These are phyloP conservation scores for Hirudinaria manillensis DNA, from an alignment of 2,888 invertebrate species.

Conservation along the genomic window DNA sequence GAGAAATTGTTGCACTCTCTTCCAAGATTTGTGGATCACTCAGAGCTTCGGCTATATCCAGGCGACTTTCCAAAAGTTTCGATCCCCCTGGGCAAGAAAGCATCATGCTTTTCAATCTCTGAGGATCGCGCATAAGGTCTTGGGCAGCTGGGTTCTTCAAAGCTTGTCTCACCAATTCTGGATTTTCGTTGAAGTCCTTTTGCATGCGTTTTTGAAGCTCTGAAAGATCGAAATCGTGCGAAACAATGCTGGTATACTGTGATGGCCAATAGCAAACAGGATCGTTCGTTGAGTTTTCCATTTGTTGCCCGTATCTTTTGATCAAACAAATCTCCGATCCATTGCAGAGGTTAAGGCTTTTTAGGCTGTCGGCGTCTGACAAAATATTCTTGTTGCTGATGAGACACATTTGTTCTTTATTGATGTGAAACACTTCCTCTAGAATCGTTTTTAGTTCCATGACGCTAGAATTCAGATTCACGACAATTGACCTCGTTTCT, in stretches of 20 bases:
- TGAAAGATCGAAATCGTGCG: background rate
- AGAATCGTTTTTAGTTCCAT: too few relatives aligned
- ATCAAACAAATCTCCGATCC: too few relatives aligned
- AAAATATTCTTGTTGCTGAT: too few relatives aligned
- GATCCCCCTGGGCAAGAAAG: background rate
- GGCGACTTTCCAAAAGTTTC: background rate
- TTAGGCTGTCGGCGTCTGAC: too few relatives aligned
- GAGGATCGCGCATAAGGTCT: slow-evolving; percentile 5
- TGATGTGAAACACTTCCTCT: too few relatives aligned
- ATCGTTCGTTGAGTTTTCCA: too few relatives aligned
- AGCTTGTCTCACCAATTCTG: background rate
- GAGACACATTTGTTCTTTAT: too few relatives aligned
- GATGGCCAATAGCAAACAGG: slow-evolving; percentile 2
- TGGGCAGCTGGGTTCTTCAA: background rate
- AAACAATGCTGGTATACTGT: background rate
- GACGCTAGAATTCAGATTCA: too few relatives aligned
- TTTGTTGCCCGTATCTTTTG: too few relatives aligned
- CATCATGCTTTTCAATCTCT: background rate
- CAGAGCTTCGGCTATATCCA: slow-evolving; percentile 15
- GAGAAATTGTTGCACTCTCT: background rate
- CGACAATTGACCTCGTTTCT: too few relatives aligned
- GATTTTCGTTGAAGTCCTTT: slow-evolving; percentile 8
- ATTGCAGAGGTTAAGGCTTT: too few relatives aligned
- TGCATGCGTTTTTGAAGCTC: slow-evolving; percentile 18
- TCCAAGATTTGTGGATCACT: background rate